Base-by-base conservation (phyloP, 1,140 invertebrate genomes). In the Oncopeltus fasciatus region DNA sequence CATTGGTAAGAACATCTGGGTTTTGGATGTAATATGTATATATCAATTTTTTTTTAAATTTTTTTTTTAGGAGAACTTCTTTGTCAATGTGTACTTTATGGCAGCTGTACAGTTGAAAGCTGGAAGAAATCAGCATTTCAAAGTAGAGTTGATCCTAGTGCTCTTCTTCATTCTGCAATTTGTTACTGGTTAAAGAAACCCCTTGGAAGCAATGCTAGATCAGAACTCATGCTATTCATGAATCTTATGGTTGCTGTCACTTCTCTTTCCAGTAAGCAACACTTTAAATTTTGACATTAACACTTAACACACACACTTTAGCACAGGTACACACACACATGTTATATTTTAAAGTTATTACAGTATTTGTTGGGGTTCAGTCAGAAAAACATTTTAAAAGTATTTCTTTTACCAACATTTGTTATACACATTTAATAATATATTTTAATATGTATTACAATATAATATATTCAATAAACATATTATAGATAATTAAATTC, bases 81-180 rank as follows among this genome's bases (percentile, higher is more conserved):
- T 44, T 86, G 80, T 68, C 77, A 80, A 69, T 77, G 79, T 18
- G 78, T 80, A 66, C 78, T 84, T 67, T 73, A 79, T 62, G 78
- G 77, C 2, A 72, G 78, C 64, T 72, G 75, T 28, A 68, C 72
- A 26, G 70, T 74, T 56, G 70, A 71, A 24, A 73, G 73, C 63
- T 77, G 82, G 73, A 75, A 72, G 46, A 21, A 26, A 53, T 70
- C 75, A 65, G 75, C 80, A 5, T 72, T 74, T 63, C 69, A 74
- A 38, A 81, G 80, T 69, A 70, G 74, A 53, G 78, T 87, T 61
- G 69, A 77, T 43, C 74, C 81, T 12, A 73, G 74, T 59, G 78
- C 80, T 63, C 72, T 87, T 16, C 78, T 87, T 62, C 75, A 80
- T 68, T 74, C 86, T 29, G 71, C 82, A n/a, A 75, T 88, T 27